A percentile compares a stretch with the other conserved stretches of the same genome.
Conservation (phyloP, 2,113 vertebrate species). For the Myrmecobius fasciatus region DNA sequence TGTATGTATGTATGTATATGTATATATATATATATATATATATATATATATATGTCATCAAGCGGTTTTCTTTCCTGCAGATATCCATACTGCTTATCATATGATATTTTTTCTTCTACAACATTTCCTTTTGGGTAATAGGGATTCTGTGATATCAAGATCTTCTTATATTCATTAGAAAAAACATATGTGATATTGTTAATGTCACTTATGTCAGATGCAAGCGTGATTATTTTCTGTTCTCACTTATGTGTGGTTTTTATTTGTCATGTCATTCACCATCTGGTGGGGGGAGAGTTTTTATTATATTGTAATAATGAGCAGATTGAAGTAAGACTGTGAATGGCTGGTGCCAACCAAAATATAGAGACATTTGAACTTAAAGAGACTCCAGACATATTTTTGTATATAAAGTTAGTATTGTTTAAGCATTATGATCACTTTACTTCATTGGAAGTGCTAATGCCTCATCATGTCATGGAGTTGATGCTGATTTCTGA, state of each 20-base stretch:
- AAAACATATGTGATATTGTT: conserved; percentile 73
- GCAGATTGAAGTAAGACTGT: conserved; percentile 55
- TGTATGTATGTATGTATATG: no score
- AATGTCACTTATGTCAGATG: conserved; percentile 77
- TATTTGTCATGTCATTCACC: conserved; percentile 77
- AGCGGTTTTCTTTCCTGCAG: conserved; percentile 35
- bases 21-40: no score
- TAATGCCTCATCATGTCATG: neutral
- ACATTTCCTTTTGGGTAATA: conserved; percentile 53
- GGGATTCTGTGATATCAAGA: conserved; percentile 67
- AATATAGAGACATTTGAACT: conserved; percentile 42
- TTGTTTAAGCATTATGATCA: conserved; percentile 31
- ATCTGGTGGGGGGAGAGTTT: conserved; percentile 71
- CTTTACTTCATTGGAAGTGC: neutral
- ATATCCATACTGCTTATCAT: conserved; percentile 9
- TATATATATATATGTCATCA: neutral
- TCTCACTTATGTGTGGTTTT: conserved; percentile 67
- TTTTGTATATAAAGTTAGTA: conserved; percentile 51
- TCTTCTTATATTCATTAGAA: conserved; percentile 72
- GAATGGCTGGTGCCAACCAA: conserved; percentile 50
- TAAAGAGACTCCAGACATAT: neutral
- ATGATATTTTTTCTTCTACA: conserved; percentile 29
- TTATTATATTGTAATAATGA: conserved; percentile 76
- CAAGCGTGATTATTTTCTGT: conserved; percentile 66
- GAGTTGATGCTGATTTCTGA: neutral